Evolutionary conservation across 2,888 invertebrate species (phyloP), one percentile per base, ranked within the genome.

Genomic region (Cotesia congregata): DNA sequence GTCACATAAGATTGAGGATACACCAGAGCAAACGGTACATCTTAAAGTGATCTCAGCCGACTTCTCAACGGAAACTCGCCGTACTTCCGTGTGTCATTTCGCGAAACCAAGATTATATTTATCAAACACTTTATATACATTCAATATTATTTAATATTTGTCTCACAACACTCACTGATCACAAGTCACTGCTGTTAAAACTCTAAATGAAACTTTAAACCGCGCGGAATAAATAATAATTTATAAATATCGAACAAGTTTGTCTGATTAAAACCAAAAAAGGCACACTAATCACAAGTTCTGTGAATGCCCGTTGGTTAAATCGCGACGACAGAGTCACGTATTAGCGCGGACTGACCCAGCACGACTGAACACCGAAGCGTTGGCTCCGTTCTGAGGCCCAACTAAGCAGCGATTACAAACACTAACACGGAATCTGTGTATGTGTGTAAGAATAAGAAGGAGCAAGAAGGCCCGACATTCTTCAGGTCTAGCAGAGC

Each of bases 321-420:
- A 67, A 41, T 65, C 60, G 61, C 15, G 61, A 64, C 61, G 67
- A 59, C 67, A 71, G 61, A 69, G 74, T 62, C 74, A 74, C 85
- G 86, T 87, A 85, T 85, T 84, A 85, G 81, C 83, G 86, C 85
- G 86, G 88, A 87, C 85, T 85, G 88, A 87, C 87, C 86, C 88
- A 86, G 86, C 87, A 87, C 86, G 86, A 89, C 89, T 88, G 86
- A 87, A 86, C 86, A 89, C 89, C 88, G 86, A 87, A 82, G 80
- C 79, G 72, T 75, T 74, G 82, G 69, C 73, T 75, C 79, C 70
- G 68, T 71, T 71, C 78, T 71, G 67, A 59, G 67, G 50, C 65
- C 72, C 67, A 50, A 67, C 67, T 73, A 67, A 65, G 67, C 59
- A 12, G 73, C 41, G 65, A 41, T 59, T 59, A 67, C 73, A 71